Conservation (phyloP, 2,797 vertebrate species). For the Oreortyx pictus region DNA sequence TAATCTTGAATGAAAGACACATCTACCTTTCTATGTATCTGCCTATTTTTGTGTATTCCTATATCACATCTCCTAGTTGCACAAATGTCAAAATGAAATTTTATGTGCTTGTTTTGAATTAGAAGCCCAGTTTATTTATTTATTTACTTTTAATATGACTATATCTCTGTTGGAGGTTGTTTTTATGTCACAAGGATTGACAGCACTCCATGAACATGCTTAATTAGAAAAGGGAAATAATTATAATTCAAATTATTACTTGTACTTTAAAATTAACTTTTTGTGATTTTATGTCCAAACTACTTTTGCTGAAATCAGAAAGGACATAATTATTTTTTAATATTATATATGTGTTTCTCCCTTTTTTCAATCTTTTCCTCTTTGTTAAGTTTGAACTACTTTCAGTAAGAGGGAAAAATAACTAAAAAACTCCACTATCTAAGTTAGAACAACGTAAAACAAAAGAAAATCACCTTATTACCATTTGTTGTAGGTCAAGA, state of each 20-base stretch:
- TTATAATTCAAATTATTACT: neutral
- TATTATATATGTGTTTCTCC: neutral
- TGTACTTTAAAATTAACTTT: neutral
- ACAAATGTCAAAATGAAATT: neutral
- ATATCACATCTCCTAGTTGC: neutral
- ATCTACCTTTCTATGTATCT: neutral
- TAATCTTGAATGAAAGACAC: neutral
- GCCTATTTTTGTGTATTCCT: neutral
- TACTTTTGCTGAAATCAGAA: neutral
- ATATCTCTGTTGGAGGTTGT: neutral
- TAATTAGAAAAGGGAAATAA: neutral
- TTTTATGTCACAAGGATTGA: neutral
- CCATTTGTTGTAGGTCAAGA: neutral
- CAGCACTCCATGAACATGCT: neutral
- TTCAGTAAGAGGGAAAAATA: neutral
- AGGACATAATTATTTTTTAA: fast-evolving
- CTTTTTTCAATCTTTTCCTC: neutral
- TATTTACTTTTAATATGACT: neutral
- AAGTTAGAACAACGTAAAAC: neutral
- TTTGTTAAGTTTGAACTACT: neutral
- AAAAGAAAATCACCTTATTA: neutral
- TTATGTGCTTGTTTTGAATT: neutral
- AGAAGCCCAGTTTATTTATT: neutral
- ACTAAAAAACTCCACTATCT: neutral
- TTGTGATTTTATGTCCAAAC: neutral